Evolutionary conservation across 2,797 vertebrate species (phyloP).

Genomic region (Clamator glandarius): DNA sequence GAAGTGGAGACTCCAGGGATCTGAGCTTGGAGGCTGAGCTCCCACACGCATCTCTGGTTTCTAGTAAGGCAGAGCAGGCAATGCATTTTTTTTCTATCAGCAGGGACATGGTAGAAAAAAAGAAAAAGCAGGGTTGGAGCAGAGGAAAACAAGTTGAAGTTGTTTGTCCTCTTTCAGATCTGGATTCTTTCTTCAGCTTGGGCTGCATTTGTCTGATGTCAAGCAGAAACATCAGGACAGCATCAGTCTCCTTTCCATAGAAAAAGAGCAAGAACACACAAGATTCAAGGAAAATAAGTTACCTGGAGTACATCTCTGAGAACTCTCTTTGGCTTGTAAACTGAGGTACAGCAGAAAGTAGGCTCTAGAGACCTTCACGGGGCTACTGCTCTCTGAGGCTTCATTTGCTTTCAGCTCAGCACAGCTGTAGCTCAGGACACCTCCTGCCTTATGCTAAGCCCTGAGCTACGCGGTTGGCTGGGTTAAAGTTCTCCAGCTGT

Average conservation of each 20-base stretch:
- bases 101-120: background rate
- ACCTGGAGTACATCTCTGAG: background rate
- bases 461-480: accelerated
- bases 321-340: background rate
- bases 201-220: background rate
- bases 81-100: background rate
- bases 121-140: background rate
- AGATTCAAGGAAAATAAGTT: background rate
- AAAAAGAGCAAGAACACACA: background rate
- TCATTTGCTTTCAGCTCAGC: background rate
- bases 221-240: background rate
- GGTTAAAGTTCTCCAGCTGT: background rate
- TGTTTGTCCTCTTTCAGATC: background rate
- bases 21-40: background rate
- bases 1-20: background rate
- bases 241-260: background rate
- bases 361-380: background rate
- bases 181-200: background rate
- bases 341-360: background rate
- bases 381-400: background rate
- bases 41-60: background rate
- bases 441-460: background rate
- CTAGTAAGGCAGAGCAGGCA: background rate
- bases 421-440: background rate
- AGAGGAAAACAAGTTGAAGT: background rate